Base-by-base conservation (phyloP, 2,797 vertebrate genomes). In the Orestias chungarensis region DNA sequence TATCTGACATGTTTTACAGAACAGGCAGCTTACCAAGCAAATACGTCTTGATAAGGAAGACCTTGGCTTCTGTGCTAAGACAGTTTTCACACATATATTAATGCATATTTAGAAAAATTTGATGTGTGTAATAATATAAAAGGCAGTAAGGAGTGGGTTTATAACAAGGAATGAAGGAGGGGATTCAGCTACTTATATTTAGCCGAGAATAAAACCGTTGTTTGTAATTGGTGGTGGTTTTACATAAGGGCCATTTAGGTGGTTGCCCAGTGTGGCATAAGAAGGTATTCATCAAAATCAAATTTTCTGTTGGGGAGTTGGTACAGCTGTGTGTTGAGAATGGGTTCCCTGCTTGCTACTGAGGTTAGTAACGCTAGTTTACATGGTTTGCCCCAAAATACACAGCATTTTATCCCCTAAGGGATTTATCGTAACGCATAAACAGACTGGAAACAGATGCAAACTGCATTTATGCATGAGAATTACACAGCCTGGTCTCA, bases 401-500 rank as follows among this genome's bases (percentile, higher is more conserved):
- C 42, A 43, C 15, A 11, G 42, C 15, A 43, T 12, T 43, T 43
- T 43, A 43, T 43, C 42, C 42, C n/a, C n/a, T n/a, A n/a, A n/a
- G n/a, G n/a, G n/a, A n/a, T n/a, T n/a, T n/a, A n/a, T n/a, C n/a
- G n/a, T n/a, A n/a, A n/a, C n/a, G n/a, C n/a, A n/a, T n/a, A n/a
- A 99, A 83, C 98, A 97, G 68, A 96, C 94, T 89, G 96, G 97
- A 43, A 99, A 97, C 42, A 97, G 97, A 85, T 97, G 96, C 55
- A 97, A 99, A 91, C 94, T 98, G 96, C 96, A 92, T 98, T 99
- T 88, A 14, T 99, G 99, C 95, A 97, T 96, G 95, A 88, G 97
- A 94, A 96, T 97, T 82, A 97, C 97, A 72, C 98, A 98, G 80
- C 95, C 96, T 70, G 96, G 97, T 70, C 93, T 95, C 92, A 98